These are phyloP conservation scores for Epirrita christyi DNA, from an alignment of 2,888 invertebrate genomes.

Conservation along the genomic window DNA sequence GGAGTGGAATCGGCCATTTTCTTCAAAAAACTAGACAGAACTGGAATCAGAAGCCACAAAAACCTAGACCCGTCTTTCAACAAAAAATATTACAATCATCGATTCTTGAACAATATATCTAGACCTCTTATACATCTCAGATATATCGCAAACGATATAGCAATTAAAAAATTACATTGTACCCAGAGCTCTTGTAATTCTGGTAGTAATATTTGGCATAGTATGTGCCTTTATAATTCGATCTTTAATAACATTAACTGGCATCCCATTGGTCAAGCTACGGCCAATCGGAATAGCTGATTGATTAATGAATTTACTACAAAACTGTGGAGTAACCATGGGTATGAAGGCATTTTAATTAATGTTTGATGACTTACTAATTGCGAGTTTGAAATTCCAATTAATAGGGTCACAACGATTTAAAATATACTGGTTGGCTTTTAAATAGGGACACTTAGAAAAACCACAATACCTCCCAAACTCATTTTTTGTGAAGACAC, in stretches of 20 bases:
- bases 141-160: constrained; percentile 22
- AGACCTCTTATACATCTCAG: constrained; percentile 37
- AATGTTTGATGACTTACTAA: background rate
- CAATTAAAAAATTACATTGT: constrained; percentile 41
- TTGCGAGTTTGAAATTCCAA: constrained; percentile 2
- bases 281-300: constrained; percentile 65
- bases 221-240: constrained; percentile 53
- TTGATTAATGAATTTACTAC: constrained; percentile 52
- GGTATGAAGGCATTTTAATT: background rate
- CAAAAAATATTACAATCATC: constrained; percentile 40
- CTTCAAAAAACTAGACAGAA: constrained; percentile 36
- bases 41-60: constrained; percentile 42
- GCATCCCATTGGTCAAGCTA: constrained; percentile 60
- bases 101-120: constrained; percentile 35
- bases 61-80: constrained; percentile 23
- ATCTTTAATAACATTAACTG: constrained; percentile 59
- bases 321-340: background rate
- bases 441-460: too few species aligned
- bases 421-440: too few species aligned
- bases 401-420: background rate
- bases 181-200: constrained; percentile 42
- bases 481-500: too few species aligned
- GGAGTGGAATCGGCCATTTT: constrained; percentile 23
- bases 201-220: constrained; percentile 53
- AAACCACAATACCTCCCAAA: too few species aligned